Percentiles rank a stretch among this genome's conserved stretches.
Conservation (phyloP, 2,113 vertebrate genomes). For the Greenwoodochromis staneri region DNA sequence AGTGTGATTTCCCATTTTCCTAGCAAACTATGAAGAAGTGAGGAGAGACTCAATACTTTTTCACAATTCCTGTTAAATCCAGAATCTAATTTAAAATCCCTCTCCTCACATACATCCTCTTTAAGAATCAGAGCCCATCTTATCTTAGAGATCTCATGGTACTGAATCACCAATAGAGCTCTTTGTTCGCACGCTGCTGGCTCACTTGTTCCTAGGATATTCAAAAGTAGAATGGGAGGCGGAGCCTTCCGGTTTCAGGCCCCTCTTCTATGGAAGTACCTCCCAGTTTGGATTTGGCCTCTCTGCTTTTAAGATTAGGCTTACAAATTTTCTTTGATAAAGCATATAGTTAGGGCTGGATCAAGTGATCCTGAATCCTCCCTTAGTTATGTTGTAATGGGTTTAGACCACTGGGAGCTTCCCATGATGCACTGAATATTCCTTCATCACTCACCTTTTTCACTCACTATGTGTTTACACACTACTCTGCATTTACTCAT, state of each 20-base stretch:
- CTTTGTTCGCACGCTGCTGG: neutral
- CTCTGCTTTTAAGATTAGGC: neutral
- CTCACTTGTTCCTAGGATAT: neutral
- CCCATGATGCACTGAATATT: neutral
- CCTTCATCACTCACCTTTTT: neutral
- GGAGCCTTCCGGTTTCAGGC: neutral
- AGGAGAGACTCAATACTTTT: neutral
- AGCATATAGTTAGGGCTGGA: neutral
- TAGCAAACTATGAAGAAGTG: neutral
- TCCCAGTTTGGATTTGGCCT: neutral
- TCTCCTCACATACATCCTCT: neutral
- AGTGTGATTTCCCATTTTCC: neutral
- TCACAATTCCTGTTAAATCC: neutral
- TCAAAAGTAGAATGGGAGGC: neutral
- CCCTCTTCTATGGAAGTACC: neutral
- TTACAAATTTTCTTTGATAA: neutral
- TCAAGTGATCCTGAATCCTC: neutral
- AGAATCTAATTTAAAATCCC: neutral
- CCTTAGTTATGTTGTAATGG: neutral
- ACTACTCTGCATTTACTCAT: neutral
- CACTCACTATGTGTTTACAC: neutral
- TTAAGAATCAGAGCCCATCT: neutral
- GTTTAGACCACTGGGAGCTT: neutral
- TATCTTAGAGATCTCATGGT: neutral
- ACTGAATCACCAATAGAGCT: neutral